These are phyloP conservation scores for Zophobas atratus DNA, from an alignment of 1,140 invertebrate species.

Conservation along the genomic window DNA sequence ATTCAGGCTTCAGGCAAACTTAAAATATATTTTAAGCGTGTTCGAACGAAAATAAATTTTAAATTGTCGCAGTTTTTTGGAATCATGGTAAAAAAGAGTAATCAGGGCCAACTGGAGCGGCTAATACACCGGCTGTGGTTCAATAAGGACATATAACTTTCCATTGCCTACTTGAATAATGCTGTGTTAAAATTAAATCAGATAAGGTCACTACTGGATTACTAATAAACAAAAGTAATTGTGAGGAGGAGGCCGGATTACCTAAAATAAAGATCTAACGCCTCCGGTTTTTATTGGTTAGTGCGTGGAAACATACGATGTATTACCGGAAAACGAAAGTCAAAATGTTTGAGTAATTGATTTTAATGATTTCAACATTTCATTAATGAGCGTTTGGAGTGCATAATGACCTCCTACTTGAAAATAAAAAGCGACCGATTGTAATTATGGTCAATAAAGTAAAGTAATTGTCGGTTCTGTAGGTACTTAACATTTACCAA, in stretches of 20 bases:
- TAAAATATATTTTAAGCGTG: background rate
- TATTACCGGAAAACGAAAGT: too few relatives aligned
- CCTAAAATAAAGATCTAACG: background rate
- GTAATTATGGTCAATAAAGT: too few relatives aligned
- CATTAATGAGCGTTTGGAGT: too few relatives aligned
- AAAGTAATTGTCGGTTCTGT: too few relatives aligned
- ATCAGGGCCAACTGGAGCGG: conserved; percentile 27
- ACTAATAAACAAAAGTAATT: background rate
- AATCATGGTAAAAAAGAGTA: conserved; percentile 5
- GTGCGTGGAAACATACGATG: too few relatives aligned
- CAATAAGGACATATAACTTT: conserved; percentile 25
- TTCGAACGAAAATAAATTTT: background rate
- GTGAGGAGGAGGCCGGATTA: background rate
- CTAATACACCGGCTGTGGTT: background rate
- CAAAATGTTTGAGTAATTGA: too few relatives aligned
- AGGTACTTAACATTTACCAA: too few relatives aligned
- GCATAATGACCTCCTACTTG: too few relatives aligned
- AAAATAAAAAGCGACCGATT: too few relatives aligned
- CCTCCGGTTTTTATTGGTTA: background rate
- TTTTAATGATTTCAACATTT: too few relatives aligned
- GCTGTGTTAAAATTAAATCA: conserved; percentile 4
- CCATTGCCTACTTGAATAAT: conserved; percentile 23
- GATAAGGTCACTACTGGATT: conserved; percentile 1
- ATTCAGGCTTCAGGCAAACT: background rate
- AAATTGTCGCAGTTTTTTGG: background rate